Percentiles rank a stretch among this genome's conserved stretches.
Evolutionary conservation across 2,113 vertebrate species (phyloP).

Genomic region (Rhinolophus ferrumequinum): DNA sequence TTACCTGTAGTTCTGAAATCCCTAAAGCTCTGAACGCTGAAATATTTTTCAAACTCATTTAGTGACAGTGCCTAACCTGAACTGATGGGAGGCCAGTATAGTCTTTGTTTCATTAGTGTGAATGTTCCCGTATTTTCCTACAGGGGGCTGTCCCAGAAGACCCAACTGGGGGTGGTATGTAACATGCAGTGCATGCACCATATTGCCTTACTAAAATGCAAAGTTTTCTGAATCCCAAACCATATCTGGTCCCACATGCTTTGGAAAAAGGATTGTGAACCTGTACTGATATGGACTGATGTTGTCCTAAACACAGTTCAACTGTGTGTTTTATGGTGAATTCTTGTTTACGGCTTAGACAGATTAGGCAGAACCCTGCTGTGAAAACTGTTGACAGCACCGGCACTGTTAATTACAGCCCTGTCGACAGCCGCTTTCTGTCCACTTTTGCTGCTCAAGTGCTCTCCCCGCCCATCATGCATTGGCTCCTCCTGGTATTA

Average conservation of each 20-base stretch:
- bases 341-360: background rate
- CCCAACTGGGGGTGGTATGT: background rate
- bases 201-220: background rate
- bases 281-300: background rate
- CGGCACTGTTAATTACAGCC: background rate
- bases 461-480: background rate
- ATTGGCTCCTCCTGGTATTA: background rate
- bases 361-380: background rate
- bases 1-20: background rate
- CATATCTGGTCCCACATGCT: background rate
- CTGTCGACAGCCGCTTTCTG: background rate
- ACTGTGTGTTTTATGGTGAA: background rate
- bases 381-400: background rate
- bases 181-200: too few species aligned
- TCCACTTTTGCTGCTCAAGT: background rate
- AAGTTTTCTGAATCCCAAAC: background rate
- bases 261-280: background rate
- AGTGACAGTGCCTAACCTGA: background rate
- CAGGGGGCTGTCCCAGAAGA: background rate
- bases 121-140: background rate
- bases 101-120: background rate
- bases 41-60: background rate
- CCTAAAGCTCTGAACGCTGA: background rate
- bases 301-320: background rate
- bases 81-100: background rate